A percentile compares a stretch with the other conserved stretches of the same genome.
Evolutionary conservation across 1,140 invertebrate species (phyloP).

Genomic region (Aphidius gifuensis): DNA sequence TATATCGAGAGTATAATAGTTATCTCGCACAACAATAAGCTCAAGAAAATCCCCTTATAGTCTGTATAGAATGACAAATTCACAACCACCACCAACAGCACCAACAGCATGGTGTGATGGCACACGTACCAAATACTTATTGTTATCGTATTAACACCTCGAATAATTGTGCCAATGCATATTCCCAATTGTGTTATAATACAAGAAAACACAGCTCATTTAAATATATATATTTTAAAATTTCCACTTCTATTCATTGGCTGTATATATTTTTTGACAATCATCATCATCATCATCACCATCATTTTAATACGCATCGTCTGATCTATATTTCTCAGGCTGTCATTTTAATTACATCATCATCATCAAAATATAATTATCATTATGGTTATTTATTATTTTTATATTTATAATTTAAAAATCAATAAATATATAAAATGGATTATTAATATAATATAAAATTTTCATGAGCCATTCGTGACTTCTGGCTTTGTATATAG

Average conservation of each 20-base stretch:
- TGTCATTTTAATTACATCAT: conserved; percentile 28
- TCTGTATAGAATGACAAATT: conserved; percentile 22
- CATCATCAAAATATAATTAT: background rate
- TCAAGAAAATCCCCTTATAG: conserved; percentile 21
- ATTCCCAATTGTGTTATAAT: conserved; percentile 32
- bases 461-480: no score
- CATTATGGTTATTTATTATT: no score
- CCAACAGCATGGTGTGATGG: no score
- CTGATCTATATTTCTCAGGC: conserved; percentile 44
- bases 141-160: conserved; percentile 54
- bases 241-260: no score
- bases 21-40: no score
- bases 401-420: no score
- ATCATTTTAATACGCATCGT: conserved; percentile 38
- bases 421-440: no score
- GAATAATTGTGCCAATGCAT: conserved; percentile 42
- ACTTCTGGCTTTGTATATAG: no score
- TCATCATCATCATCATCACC: conserved; percentile 41
- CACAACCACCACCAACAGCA: no score
- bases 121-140: conserved; percentile 30
- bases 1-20: no score
- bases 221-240: conserved; percentile 37
- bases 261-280: conserved; percentile 32
- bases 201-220: conserved; percentile 47
- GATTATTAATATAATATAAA: no score